phyloP scores from a whole-genome alignment of 1,140 invertebrate species.

The Cotesia vestalis region DNA sequence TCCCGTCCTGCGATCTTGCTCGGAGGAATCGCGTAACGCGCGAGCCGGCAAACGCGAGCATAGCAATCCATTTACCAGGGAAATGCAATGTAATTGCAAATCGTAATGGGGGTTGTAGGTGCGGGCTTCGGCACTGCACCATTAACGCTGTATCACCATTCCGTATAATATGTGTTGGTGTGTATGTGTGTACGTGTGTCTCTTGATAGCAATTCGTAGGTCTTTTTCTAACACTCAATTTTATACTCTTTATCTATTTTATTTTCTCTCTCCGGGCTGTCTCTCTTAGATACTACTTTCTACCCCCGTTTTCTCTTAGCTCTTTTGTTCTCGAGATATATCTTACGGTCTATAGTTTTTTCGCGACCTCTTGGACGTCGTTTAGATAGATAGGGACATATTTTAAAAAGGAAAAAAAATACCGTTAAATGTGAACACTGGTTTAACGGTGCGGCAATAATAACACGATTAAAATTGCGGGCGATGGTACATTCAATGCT shows the following conservation, averaged over 20 bases:
- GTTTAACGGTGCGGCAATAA: constrained; percentile 22
- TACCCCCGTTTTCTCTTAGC: not conserved
- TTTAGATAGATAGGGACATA: constrained; percentile 9
- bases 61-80: constrained; percentile 57
- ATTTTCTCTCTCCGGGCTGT: not conserved
- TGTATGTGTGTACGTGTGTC: not conserved
- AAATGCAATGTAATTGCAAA: constrained; percentile 63
- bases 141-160: constrained; percentile 54
- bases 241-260: not conserved
- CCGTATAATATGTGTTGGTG: not conserved
- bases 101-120: constrained; percentile 56
- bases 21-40: constrained; percentile 37
- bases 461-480: constrained; percentile 22
- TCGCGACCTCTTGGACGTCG: constrained; percentile 4
- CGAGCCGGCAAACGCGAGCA: constrained; percentile 32
- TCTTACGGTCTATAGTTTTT: constrained; percentile 8
- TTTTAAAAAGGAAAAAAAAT: constrained; percentile 17
- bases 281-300: not conserved
- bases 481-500: constrained; percentile 11
- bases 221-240: constrained; percentile 3
- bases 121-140: constrained; percentile 47
- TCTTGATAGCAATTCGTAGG: constrained; percentile 18
- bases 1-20: constrained; percentile 39
- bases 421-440: not conserved
- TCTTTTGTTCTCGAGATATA: constrained; percentile 15